A percentile compares a stretch with the other conserved stretches of the same genome.
Evolutionary conservation across 2,888 invertebrate genomes (phyloP).

Genomic region (Melanostoma scalare): DNA sequence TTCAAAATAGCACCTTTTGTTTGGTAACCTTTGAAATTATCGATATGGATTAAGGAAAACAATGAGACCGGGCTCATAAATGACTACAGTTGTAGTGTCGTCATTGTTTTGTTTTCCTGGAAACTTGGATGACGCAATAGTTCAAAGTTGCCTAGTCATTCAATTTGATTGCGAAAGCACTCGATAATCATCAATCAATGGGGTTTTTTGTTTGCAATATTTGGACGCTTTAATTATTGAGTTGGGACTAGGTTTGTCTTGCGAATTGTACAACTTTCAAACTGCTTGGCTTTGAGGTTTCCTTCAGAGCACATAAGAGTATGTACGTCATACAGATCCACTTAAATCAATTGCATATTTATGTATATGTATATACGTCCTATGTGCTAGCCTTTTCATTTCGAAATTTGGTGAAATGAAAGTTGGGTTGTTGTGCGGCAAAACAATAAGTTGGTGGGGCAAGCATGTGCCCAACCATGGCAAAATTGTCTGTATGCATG

Average conservation of each 20-base stretch:
- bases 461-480: not conserved
- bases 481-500: not conserved
- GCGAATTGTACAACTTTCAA: too few species aligned
- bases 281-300: not conserved
- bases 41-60: not conserved
- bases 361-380: too few species aligned
- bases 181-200: constrained; percentile 13
- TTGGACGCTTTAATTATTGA: constrained; percentile 18
- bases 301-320: not conserved
- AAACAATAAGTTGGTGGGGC: constrained; percentile 16
- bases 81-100: not conserved
- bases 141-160: constrained; percentile 44
- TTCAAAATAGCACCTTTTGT: not conserved
- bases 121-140: constrained; percentile 67
- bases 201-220: not conserved
- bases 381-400: constrained; percentile 6
- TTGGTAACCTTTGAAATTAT: not conserved
- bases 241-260: not conserved
- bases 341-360: too few species aligned
- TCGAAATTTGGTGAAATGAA: constrained; percentile 55
- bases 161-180: constrained; percentile 44
- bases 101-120: constrained; percentile 39
- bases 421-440: constrained; percentile 19
- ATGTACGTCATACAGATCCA: not conserved
- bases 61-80: too few species aligned